Evolutionary conservation across 2,888 invertebrate genomes (phyloP).

Genomic region (Zygothrica quintamaculata): DNA sequence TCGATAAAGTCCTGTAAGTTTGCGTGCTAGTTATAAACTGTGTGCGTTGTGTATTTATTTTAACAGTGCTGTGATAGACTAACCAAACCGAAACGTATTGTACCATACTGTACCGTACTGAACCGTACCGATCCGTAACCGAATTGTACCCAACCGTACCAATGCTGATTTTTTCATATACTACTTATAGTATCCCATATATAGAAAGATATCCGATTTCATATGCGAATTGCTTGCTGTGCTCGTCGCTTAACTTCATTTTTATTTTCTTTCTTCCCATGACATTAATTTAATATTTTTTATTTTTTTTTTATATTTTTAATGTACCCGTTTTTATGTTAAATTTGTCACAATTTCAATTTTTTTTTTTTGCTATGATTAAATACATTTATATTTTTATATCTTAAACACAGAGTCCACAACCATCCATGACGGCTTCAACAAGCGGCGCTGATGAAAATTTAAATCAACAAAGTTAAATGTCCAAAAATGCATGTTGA

Average conservation of each 20-base stretch:
- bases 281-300: constrained; percentile 17
- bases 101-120: constrained; percentile 58
- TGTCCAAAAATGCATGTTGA: constrained; percentile 68
- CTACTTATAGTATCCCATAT: constrained; percentile 12
- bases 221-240: constrained; percentile 47
- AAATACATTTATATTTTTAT: constrained; percentile 66
- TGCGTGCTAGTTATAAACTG: constrained; percentile 68
- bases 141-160: constrained; percentile 42
- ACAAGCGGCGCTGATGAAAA: constrained; percentile 89
- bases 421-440: constrained; percentile 86
- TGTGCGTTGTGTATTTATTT: constrained; percentile 66
- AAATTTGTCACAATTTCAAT: constrained; percentile 29
- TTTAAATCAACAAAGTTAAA: constrained; percentile 87
- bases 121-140: constrained; percentile 23
- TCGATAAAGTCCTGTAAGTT: constrained; percentile 64
- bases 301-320: constrained; percentile 42
- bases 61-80: constrained; percentile 80
- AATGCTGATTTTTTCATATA: constrained; percentile 41
- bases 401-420: constrained; percentile 88
- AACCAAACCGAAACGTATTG: too few relatives aligned
- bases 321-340: constrained; percentile 29
- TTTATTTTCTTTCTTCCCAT: constrained; percentile 24
- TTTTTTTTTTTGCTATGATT: constrained; percentile 56
- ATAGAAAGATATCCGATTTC: constrained; percentile 38
- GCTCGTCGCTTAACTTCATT: constrained; percentile 38